phyloP scores from a whole-genome alignment of 2,113 vertebrate species.

The Erythrocercus mccallii region DNA sequence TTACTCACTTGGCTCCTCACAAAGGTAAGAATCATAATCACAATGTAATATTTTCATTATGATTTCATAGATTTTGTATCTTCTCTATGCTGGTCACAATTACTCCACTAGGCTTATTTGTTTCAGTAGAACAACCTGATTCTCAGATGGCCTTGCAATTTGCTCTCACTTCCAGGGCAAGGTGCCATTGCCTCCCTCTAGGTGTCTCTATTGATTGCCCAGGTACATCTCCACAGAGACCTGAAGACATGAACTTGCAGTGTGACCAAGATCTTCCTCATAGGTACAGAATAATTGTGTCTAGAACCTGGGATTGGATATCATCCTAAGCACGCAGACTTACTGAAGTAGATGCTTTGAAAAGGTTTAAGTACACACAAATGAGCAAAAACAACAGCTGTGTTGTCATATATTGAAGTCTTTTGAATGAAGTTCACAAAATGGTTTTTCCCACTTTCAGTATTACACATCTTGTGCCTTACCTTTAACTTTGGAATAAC shows the following conservation, averaged over 20 bases:
- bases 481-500: conserved; percentile 89
- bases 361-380: background rate
- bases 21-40: background rate
- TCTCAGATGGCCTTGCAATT: background rate
- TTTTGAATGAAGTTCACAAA: background rate
- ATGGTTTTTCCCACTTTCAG: background rate
- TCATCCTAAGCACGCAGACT: background rate
- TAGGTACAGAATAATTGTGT: background rate
- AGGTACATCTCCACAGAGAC: background rate
- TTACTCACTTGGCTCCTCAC: background rate
- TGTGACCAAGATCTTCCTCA: background rate
- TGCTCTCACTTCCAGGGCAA: background rate
- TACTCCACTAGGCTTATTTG: background rate
- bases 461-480: conserved; percentile 11
- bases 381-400: background rate
- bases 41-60: background rate
- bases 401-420: background rate
- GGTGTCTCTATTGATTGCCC: background rate
- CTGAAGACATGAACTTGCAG: background rate
- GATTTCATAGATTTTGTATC: background rate
- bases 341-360: background rate
- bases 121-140: background rate
- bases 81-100: background rate
- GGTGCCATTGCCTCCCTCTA: background rate
- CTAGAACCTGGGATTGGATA: background rate